These are phyloP conservation scores for Hippocampus guttulatus DNA, from an alignment of 2,113 vertebrate species.

Conservation along the genomic window DNA sequence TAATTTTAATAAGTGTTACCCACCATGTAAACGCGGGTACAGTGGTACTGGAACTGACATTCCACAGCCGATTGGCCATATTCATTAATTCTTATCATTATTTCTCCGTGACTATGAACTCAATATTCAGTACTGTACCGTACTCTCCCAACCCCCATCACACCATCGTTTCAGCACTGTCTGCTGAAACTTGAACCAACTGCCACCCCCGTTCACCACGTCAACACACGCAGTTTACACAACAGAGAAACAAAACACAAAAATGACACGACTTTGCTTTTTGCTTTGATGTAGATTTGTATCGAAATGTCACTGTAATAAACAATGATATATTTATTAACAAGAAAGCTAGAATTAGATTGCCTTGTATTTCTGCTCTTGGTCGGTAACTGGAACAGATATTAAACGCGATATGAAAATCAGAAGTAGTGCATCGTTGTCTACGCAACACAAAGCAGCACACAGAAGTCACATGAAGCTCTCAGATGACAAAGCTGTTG, in stretches of 20 bases:
- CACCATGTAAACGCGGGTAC: background rate
- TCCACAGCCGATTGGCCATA: background rate
- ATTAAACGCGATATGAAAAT: conserved; percentile 15
- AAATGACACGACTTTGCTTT: background rate
- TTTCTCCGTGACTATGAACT: background rate
- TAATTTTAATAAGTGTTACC: too few species aligned
- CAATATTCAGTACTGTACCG: background rate
- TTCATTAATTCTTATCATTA: background rate
- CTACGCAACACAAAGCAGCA: conserved; percentile 41
- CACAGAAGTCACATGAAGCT: conserved; percentile 36
- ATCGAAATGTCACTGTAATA: background rate
- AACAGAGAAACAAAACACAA: conserved; percentile 20
- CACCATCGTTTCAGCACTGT: background rate
- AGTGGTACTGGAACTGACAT: background rate
- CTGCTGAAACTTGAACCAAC: conserved; percentile 20
- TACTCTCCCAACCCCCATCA: background rate
- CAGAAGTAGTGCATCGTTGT: conserved; percentile 21
- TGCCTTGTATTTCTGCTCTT: background rate
- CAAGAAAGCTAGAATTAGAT: background rate
- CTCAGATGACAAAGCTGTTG: conserved; percentile 39
- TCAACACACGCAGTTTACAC: conserved; percentile 37
- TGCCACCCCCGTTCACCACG: conserved; percentile 9
- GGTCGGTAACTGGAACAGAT: background rate
- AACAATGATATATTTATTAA: background rate
- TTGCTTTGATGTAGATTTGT: background rate